Conservation (phyloP, 1,140 invertebrate genomes). For the Drosophila triauraria region DNA sequence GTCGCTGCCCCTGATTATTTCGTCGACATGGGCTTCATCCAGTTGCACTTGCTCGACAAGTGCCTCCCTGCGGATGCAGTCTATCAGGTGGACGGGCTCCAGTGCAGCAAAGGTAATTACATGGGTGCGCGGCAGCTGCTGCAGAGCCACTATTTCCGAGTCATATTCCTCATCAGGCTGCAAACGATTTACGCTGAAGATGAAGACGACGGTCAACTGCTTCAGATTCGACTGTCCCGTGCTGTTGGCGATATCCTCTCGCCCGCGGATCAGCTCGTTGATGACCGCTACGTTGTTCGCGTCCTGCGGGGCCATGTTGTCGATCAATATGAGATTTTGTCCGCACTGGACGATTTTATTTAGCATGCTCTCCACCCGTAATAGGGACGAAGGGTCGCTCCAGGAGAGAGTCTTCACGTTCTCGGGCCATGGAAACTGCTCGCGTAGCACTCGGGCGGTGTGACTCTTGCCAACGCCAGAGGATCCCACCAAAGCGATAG, state of each 20-base stretch:
- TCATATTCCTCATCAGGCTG: conserved; percentile 68
- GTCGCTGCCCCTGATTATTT: conserved; percentile 5
- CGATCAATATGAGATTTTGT: conserved; percentile 17
- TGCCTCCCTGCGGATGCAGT: conserved; percentile 4
- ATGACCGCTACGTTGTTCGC: not conserved
- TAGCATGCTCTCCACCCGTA: conserved; percentile 1
- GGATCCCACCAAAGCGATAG: conserved; percentile 16
- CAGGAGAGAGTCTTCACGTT: conserved; percentile 18
- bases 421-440: conserved; percentile 19
- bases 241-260: conserved; percentile 10
- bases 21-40: not conserved
- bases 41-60: not conserved
- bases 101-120: conserved; percentile 79
- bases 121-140: conserved; percentile 86
- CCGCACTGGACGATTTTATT: conserved; percentile 7
- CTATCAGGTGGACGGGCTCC: not conserved
- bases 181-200: conserved; percentile 15
- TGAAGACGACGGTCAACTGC: conserved; percentile 8
- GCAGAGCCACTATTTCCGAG: conserved; percentile 86
- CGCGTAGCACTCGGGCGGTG: conserved; percentile 6
- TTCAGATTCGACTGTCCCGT: conserved; percentile 16
- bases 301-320: conserved; percentile 16
- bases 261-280: not conserved
- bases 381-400: not conserved
- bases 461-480: conserved; percentile 29